These are phyloP conservation scores for Antechinus stuartii DNA, from an alignment of 2,113 vertebrate genomes.

Conservation along the genomic window DNA sequence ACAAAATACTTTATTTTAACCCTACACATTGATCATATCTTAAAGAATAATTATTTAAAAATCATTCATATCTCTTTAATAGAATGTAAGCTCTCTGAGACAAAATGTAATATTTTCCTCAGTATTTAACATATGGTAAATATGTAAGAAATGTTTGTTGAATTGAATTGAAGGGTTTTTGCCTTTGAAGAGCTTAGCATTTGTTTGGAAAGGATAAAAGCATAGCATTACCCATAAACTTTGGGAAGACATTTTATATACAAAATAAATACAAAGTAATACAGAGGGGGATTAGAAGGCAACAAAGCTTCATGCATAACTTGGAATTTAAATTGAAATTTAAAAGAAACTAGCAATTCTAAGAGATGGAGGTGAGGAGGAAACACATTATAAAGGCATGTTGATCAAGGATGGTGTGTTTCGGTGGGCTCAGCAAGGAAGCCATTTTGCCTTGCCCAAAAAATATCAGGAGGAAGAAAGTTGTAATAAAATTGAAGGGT, in stretches of 20 bases:
- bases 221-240: not conserved
- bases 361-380: not conserved
- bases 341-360: not conserved
- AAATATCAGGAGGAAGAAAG: not conserved
- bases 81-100: not conserved
- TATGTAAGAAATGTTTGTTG: not conserved
- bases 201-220: not conserved
- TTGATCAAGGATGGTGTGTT: not conserved
- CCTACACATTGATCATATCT: not conserved
- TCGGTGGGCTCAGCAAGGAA: not conserved
- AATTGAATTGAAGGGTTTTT: constrained; percentile 32
- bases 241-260: not conserved
- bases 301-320: not conserved
- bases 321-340: not conserved
- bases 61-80: not conserved
- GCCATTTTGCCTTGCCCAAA: not conserved
- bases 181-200: constrained; percentile 19
- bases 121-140: not conserved
- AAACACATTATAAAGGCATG: not conserved
- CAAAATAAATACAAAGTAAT: not conserved
- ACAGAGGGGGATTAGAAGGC: not conserved
- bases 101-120: not conserved
- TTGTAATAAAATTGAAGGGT: not conserved
- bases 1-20: not conserved
- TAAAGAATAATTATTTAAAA: not conserved